These are phyloP conservation scores for Minunthozetes semirufus DNA, from an alignment of 2,888 invertebrate species.

Conservation along the genomic window DNA sequence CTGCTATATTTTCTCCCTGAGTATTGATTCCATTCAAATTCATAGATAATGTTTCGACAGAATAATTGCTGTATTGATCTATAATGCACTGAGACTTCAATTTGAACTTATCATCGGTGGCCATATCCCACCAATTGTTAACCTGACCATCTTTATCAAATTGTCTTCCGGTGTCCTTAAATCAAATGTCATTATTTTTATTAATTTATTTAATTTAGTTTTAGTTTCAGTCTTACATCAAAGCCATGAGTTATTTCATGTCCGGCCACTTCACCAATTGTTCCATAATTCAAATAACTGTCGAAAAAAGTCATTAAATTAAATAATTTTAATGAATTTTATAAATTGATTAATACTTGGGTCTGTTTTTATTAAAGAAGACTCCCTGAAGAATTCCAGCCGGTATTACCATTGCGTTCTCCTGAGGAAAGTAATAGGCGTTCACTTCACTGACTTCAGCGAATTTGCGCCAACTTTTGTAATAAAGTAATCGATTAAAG, in stretches of 20 bases:
- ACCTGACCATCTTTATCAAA: conserved; percentile 42
- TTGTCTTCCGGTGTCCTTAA: conserved; percentile 48
- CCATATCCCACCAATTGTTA: conserved; percentile 41
- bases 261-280: conserved; percentile 83
- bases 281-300: conserved; percentile 43
- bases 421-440: conserved; percentile 75
- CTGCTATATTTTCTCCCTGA: conserved; percentile 90
- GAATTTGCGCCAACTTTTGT: conserved; percentile 64
- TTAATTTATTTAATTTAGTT: no score
- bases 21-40: conserved; percentile 85
- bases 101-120: conserved; percentile 53
- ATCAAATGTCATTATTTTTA: conserved; percentile 33
- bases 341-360: conserved; percentile 39
- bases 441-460: conserved; percentile 76
- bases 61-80: conserved; percentile 41
- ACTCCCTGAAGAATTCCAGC: conserved; percentile 44
- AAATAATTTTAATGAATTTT: background rate
- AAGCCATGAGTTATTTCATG: conserved; percentile 76
- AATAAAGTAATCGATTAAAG: background rate
- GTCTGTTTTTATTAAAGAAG: conserved; percentile 46
- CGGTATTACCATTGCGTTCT: conserved; percentile 62
- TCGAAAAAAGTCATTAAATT: background rate
- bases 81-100: conserved; percentile 40
- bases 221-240: background rate
- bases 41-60: conserved; percentile 59